These are phyloP conservation scores for Scaptodrosophila latifasciaeformis DNA, from an alignment of 2,888 invertebrate genomes.

Conservation along the genomic window DNA sequence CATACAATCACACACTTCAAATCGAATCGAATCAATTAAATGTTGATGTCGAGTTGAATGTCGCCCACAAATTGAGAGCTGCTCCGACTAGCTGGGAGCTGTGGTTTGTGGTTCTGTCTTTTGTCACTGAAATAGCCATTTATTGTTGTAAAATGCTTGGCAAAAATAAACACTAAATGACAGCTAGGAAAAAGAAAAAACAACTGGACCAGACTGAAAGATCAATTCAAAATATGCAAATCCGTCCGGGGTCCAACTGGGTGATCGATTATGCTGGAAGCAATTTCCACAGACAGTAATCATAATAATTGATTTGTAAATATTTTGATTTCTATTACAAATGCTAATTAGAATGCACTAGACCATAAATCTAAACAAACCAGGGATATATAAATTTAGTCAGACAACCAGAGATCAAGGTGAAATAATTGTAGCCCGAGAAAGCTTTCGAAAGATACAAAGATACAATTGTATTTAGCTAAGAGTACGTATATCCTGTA, in stretches of 20 bases:
- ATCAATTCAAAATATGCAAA: slow-evolving; percentile 1
- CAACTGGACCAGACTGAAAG: too few species aligned
- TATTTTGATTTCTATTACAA: slow-evolving; percentile 55
- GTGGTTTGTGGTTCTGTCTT: slow-evolving; percentile 32
- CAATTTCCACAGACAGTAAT: slow-evolving; percentile 43
- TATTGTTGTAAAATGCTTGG: neutral
- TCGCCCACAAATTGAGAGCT: slow-evolving; percentile 17
- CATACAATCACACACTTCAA: slow-evolving; percentile 28
- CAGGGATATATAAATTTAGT: slow-evolving; percentile 10
- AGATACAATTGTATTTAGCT: too few species aligned
- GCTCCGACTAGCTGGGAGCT: too few species aligned
- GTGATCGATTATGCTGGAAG: slow-evolving; percentile 65
- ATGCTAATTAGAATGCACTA: slow-evolving; percentile 50
- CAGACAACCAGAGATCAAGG: slow-evolving; percentile 11
- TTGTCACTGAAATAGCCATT: slow-evolving; percentile 29
- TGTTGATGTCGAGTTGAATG: too few species aligned
- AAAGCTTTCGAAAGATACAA: too few species aligned
- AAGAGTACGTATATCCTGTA: too few species aligned
- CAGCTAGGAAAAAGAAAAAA: too few species aligned
- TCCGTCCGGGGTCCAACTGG: slow-evolving; percentile 42
- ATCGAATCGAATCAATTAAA: slow-evolving; percentile 43
- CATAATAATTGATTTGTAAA: slow-evolving; percentile 66
- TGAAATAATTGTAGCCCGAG: too few species aligned
- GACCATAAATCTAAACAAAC: too few species aligned
- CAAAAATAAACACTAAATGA: too few species aligned